These are phyloP conservation scores for Illadopsis cleaveri DNA, from an alignment of 2,113 vertebrate genomes.

Conservation along the genomic window DNA sequence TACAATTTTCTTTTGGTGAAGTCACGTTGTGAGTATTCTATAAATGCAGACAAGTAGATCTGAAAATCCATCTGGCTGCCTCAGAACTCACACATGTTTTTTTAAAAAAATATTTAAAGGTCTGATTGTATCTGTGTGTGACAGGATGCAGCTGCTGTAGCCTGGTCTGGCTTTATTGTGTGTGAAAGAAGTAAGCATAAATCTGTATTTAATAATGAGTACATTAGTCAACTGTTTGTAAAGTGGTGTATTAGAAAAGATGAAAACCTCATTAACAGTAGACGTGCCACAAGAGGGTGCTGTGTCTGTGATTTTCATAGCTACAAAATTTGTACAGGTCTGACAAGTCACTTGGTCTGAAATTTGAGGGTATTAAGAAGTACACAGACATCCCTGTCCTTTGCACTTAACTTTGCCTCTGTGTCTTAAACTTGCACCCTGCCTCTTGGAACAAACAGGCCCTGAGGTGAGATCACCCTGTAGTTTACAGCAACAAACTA, in stretches of 20 bases:
- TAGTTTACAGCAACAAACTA: not conserved
- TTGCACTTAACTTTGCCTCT: not conserved
- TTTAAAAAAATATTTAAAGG: not conserved
- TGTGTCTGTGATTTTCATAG: not conserved
- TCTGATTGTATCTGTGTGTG: not conserved
- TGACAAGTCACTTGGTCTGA: not conserved
- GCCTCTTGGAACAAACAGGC: not conserved
- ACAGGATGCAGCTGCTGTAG: not conserved
- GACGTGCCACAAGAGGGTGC: slow-evolving; percentile 9
- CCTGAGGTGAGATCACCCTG: not conserved
- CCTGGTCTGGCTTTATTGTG: not conserved
- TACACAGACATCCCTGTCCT: not conserved
- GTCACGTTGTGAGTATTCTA: not conserved
- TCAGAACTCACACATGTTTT: not conserved
- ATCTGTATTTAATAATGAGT: not conserved
- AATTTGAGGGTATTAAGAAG: not conserved
- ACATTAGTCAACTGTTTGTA: not conserved
- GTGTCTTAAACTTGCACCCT: not conserved
- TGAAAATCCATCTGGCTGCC: not conserved
- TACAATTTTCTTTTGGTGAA: not conserved
- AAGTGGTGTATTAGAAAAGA: not conserved
- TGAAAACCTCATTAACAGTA: not conserved
- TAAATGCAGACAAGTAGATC: not conserved
- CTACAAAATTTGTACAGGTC: not conserved
- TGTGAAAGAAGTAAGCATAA: not conserved